Evolutionary conservation across 2,888 invertebrate species (phyloP), one percentile per base, ranked within the genome.

Genomic region (Rotaria socialis): DNA sequence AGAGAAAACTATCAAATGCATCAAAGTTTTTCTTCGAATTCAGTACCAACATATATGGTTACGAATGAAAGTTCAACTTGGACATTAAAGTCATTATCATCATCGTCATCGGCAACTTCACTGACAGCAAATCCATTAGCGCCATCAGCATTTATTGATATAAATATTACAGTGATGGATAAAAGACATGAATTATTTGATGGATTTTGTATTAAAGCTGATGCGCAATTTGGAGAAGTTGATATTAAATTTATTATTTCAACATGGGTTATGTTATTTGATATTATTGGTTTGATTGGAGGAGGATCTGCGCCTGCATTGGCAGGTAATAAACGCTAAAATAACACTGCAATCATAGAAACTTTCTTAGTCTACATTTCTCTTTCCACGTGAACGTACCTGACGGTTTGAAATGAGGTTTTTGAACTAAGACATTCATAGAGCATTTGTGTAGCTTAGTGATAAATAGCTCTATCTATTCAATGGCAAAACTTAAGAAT

Each of bases 261-360:
- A 90, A 95, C 96, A 85, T 97, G 97, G 97, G 95, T 96, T 89
- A 94, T 96, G 56, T 94, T 98, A 80, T 93, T 98, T 85, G 97
- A 98, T 92, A 97, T 98, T 91, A 95, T 97, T 89, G 96, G 96
- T 52, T 88, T 80, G n/a, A 80, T 92, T 87, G 91, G 91, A 16
- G 58, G 75, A 11, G 35, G 35, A 80, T 47, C 80, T 11, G 4
- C 43, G 47, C 14, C 43, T 16, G 11, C 80, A n/a, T 24, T 0
- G 8, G 16, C 47, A 43, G 80, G 80, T 80, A 47, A 67, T 58
- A 43, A 35, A n/a, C 11, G 50, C 84, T 50, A 84, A 50, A 43
- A 56, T 47, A 50, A 7, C 2, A 85, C 56, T 22, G 7, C 22
- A 56, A 10, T 47, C 24, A 14, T 55, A 55, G 75, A 75, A 75